A percentile compares a stretch with the other conserved stretches of the same genome.
Conservation (phyloP, 2,113 vertebrate species). For the Salvelinus alpinus region DNA sequence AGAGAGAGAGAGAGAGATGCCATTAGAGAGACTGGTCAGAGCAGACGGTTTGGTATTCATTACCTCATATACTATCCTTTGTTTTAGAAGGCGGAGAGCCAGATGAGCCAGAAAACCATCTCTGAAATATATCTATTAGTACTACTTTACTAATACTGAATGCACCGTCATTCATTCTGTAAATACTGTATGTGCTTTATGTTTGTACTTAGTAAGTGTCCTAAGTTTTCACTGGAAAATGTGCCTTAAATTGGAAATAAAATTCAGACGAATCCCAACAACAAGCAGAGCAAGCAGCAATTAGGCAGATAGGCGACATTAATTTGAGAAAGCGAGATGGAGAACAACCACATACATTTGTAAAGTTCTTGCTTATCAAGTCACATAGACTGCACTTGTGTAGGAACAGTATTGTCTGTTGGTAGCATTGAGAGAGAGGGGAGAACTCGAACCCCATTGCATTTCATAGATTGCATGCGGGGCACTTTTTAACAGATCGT, state of each 20-base stretch:
- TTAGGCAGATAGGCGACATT: neutral
- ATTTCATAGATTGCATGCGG: no score
- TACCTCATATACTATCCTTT: slow-evolving; percentile 52
- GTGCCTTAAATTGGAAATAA: neutral
- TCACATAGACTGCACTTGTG: no score
- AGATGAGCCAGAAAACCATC: slow-evolving; percentile 51
- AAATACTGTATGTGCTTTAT: neutral
- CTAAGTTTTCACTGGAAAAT: neutral
- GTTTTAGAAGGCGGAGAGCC: slow-evolving; percentile 53
- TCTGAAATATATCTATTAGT: neutral
- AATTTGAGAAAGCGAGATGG: neutral
- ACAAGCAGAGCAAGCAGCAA: neutral
- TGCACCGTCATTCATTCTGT: no score
- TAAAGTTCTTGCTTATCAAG: no score
- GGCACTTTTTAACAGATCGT: no score
- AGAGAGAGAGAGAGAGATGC: slow-evolving; percentile 34
- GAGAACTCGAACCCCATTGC: no score
- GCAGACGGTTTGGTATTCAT: slow-evolving; percentile 67
- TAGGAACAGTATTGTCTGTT: no score
- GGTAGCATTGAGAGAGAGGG: no score
- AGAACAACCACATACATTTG: neutral
- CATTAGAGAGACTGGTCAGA: slow-evolving; percentile 38
- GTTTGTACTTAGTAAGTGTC: neutral
- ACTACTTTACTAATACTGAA: neutral
- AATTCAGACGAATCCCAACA: neutral